phyloP scores from a whole-genome alignment of 2,888 invertebrate genomes.

The Ochropacha duplaris region DNA sequence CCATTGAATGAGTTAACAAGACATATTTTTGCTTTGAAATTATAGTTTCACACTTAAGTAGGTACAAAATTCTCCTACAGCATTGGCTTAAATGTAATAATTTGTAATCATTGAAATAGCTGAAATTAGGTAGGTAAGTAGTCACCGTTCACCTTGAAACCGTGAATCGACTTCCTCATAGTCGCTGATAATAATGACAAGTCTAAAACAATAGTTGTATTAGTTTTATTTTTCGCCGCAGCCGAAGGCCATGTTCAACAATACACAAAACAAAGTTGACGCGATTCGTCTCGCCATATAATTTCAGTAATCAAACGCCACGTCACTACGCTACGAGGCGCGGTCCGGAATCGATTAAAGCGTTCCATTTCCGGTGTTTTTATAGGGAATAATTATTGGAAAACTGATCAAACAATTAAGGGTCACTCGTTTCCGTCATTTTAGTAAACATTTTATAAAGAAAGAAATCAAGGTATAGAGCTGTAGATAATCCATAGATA shows the following conservation, averaged over 20 bases:
- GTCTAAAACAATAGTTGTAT: conserved; percentile 80
- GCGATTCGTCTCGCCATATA: conserved; percentile 78
- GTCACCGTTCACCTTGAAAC: conserved; percentile 69
- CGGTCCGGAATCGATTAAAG: conserved; percentile 78
- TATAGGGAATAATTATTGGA: conserved; percentile 74
- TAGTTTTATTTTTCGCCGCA: conserved; percentile 74
- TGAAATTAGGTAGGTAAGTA: conserved; percentile 48
- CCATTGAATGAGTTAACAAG: too few species aligned
- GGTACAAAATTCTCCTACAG: too few species aligned
- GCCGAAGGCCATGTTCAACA: conserved; percentile 72
- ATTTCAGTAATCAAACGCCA: conserved; percentile 78
- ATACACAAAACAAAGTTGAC: conserved; percentile 76
- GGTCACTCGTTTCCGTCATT: conserved; percentile 68
- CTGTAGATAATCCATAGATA: conserved; percentile 74
- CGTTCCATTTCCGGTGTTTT: conserved; percentile 79
- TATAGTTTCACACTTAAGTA: too few species aligned
- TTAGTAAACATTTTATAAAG: conserved; percentile 58
- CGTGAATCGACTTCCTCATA: conserved; percentile 74
- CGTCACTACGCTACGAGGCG: conserved; percentile 71
- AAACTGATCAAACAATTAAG: conserved; percentile 77
- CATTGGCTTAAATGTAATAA: conserved; percentile 14
- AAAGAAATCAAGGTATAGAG: conserved; percentile 67
- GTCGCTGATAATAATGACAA: conserved; percentile 72
- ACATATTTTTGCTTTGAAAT: too few species aligned
- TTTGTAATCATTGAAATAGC: conserved; percentile 34